Base-by-base conservation (phyloP, 1,140 invertebrate genomes). In the Spodoptera litura region DNA sequence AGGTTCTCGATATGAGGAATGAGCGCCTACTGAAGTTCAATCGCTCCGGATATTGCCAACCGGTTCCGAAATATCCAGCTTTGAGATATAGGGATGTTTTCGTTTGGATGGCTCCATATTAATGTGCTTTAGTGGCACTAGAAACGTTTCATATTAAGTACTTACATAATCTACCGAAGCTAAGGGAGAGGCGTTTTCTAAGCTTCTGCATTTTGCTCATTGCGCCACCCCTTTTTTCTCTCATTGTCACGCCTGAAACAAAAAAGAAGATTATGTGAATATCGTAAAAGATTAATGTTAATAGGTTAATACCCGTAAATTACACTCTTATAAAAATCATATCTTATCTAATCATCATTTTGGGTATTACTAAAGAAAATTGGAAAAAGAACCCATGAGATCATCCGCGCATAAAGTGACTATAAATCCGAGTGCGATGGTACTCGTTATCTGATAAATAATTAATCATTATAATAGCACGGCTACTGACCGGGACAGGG, bases 111-210 rank as follows among this genome's bases (percentile, higher is more conserved):
- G 12, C 13, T 31, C 66, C 27, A 53, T 70, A 53, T 70, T 70
- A 70, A 31, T 52, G 49, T 27, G 49, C 4, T 68, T 20, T 52
- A 68, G 66, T 53, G 49, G 12, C 25, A 53, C 62, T 66, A 49
- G 15, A 66, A 49, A 49, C 20, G 58, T 31, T 31, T 11, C 15
- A 66, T 10, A 49, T 49, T 20, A 35, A 62, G 85, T 95, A 97
- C 97, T 98, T 95, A 98, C 98, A 97, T 95, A 98, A 96, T 96
- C 98, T 96, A 93, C 98, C 97, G 94, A 98, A 98, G 95, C 97
- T 98, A 93, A 98, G 97, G 88, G 97, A 98, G 87, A 98, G 96
- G 91, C 98, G 96, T 95, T 98, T 98, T 95, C 97, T 98, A 87
- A 98, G 96, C 95, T 98, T 98, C 93, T 98, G 98, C 94, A 98